phyloP scores from a whole-genome alignment of 2,888 invertebrate genomes.

The Rotaria macrura region DNA sequence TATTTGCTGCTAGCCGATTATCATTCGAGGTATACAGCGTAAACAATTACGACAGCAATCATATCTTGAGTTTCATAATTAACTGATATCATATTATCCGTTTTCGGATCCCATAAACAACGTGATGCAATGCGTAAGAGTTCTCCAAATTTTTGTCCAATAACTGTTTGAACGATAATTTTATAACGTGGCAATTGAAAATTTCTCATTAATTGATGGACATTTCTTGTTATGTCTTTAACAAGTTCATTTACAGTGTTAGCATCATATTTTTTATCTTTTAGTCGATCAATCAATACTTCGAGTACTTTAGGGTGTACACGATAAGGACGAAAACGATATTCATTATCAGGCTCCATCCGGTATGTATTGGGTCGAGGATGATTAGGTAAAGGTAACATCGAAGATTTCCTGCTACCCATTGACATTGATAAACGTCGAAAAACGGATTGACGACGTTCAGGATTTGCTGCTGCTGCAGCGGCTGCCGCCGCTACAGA shows the following conservation, averaged over 20 bases:
- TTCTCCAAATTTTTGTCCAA: conserved; percentile 38
- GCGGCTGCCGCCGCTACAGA: not conserved
- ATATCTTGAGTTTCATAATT: conserved; percentile 20
- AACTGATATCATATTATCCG: conserved; percentile 38
- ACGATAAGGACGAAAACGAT: conserved; percentile 37
- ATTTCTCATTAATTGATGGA: conserved; percentile 35
- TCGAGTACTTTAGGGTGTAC: not conserved
- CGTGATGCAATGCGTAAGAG: conserved; percentile 38
- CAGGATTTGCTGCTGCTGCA: not conserved
- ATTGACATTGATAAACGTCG: conserved; percentile 18
- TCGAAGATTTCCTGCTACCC: not conserved
- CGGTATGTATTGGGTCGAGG: conserved; percentile 38
- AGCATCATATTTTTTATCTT: not conserved
- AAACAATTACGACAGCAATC: conserved; percentile 1
- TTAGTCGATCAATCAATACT: not conserved
- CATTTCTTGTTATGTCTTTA: not conserved
- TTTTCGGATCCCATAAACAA: conserved; percentile 38
- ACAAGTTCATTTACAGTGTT: not conserved
- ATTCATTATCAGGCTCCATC: conserved; percentile 38
- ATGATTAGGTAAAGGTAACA: not conserved
- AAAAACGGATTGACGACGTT: conserved; percentile 16
- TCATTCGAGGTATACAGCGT: not conserved
- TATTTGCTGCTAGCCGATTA: not conserved
- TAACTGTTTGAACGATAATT: conserved; percentile 38
- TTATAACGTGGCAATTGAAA: conserved; percentile 38